Evolutionary conservation across 2,888 invertebrate species (phyloP).

Genomic region (Chrysodeixis includens): DNA sequence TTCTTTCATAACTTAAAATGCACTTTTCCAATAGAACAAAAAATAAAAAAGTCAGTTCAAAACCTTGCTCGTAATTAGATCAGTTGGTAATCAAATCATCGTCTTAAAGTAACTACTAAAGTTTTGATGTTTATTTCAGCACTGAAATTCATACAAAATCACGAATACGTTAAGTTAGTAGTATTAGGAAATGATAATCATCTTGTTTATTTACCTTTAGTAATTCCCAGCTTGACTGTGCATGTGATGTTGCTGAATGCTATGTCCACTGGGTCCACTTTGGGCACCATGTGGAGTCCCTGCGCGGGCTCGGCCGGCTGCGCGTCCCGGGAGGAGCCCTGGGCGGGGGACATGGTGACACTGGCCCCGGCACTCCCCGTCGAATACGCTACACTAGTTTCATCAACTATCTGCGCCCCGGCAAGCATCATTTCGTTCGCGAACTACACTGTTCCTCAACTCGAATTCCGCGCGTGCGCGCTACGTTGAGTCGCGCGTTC

Average conservation of each 20-base stretch:
- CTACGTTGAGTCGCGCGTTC: constrained; percentile 65
- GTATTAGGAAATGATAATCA: neutral
- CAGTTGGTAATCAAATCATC: constrained; percentile 8
- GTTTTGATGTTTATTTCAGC: neutral
- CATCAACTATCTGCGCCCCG: constrained; percentile 82
- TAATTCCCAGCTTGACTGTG: constrained; percentile 92
- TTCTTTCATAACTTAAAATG: constrained; percentile 3
- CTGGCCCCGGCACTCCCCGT: constrained; percentile 25
- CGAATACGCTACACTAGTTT: constrained; percentile 73
- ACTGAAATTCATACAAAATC: neutral
- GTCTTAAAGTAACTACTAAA: neutral
- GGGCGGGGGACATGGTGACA: constrained; percentile 23
- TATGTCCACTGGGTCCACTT: constrained; percentile 90
- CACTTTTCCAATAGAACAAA: constrained; percentile 14
- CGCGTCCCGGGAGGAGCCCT: constrained; percentile 44
- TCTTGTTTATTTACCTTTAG: constrained; percentile 89
- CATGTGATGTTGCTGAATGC: constrained; percentile 93
- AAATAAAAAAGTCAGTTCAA: constrained; percentile 11
- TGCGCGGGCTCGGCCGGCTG: constrained; percentile 42
- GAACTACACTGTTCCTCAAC: constrained; percentile 56
- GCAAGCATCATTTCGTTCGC: constrained; percentile 81
- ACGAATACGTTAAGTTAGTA: neutral
- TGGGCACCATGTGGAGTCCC: constrained; percentile 71
- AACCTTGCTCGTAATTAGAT: constrained; percentile 26
- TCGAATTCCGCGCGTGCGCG: constrained; percentile 72